Evolutionary conservation across 2,797 vertebrate species (phyloP).

Genomic region (Nannoperca australis): DNA sequence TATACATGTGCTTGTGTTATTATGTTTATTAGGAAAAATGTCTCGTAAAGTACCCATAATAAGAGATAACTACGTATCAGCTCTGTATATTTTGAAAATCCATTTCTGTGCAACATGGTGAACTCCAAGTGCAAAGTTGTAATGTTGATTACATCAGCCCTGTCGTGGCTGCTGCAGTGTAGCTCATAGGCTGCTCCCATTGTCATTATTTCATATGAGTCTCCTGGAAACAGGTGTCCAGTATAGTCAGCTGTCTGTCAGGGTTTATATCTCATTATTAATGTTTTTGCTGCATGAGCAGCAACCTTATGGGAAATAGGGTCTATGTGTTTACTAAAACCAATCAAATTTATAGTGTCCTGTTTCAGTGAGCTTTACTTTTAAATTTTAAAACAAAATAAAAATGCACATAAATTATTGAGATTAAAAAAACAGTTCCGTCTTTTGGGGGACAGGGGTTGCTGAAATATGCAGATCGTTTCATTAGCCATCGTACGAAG

Average conservation of each 20-base stretch:
- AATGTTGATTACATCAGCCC: slow-evolving; percentile 29
- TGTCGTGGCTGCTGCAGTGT: slow-evolving; percentile 16
- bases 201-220: slow-evolving; percentile 49
- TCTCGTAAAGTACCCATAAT: neutral
- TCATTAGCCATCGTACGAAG: neutral
- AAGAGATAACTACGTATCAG: slow-evolving; percentile 14
- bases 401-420: slow-evolving; percentile 13
- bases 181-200: neutral
- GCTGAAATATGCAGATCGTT: slow-evolving; percentile 26
- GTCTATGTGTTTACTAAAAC: neutral
- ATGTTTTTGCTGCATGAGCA: slow-evolving; percentile 7
- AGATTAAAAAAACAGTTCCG: neutral
- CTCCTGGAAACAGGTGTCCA: slow-evolving; percentile 45
- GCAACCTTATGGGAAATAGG: neutral
- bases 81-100: slow-evolving; percentile 3
- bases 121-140: slow-evolving; percentile 19
- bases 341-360: neutral
- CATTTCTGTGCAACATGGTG: neutral
- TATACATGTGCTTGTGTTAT: neutral
- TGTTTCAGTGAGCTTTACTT: neutral
- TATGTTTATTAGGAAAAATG: neutral
- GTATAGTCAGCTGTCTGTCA: slow-evolving; percentile 45
- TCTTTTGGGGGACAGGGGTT: neutral
- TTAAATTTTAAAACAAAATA: neutral
- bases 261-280: slow-evolving; percentile 26